Conservation (phyloP, 2,113 vertebrate genomes). For the Panthera uncia region DNA sequence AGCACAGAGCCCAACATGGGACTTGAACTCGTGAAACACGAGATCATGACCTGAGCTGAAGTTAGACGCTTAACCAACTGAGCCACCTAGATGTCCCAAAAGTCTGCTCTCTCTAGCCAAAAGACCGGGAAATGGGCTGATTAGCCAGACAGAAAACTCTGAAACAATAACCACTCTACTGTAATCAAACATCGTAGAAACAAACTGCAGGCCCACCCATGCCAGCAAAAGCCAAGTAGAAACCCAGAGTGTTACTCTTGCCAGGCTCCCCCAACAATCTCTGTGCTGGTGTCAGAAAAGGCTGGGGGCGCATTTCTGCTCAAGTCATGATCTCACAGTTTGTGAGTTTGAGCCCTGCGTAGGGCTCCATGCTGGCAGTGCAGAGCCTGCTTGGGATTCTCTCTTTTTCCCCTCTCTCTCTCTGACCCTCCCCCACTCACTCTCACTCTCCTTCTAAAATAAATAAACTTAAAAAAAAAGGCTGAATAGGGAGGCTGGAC, state of each 20-base stretch:
- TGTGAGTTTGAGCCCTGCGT: no score
- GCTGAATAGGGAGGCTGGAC: not conserved
- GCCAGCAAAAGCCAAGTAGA: not conserved
- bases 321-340: no score
- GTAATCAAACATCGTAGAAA: not conserved
- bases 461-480: not conserved
- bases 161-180: constrained; percentile 1
- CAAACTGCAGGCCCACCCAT: not conserved
- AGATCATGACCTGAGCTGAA: no score
- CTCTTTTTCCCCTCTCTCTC: no score
- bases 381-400: no score
- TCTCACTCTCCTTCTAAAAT: no score
- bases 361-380: no score
- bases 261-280: not conserved
- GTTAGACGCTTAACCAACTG: no score
- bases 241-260: not conserved
- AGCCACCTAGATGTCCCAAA: not conserved
- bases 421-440: no score
- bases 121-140: not conserved
- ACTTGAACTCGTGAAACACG: no score
- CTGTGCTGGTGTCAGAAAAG: not conserved
- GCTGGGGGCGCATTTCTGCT: not conserved
- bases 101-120: not conserved
- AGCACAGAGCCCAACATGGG: no score
- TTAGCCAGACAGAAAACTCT: constrained; percentile 16